Percentiles rank a stretch among this genome's conserved stretches.
Evolutionary conservation across 2,888 invertebrate species (phyloP).

Genomic region (Cosmorhoe ocellata): DNA sequence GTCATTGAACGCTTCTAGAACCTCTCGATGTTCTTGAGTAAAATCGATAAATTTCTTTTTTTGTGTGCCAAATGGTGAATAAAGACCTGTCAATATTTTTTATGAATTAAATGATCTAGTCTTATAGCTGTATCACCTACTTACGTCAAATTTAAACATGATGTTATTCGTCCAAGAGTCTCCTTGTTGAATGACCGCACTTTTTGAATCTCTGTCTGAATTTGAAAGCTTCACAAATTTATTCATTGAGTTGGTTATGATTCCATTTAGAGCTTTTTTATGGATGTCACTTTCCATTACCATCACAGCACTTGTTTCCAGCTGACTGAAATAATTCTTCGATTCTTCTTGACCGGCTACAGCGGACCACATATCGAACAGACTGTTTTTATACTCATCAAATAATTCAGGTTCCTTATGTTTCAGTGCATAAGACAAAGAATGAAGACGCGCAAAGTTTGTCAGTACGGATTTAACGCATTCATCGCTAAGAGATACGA

Average conservation of each 20-base stretch:
- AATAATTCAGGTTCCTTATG: constrained; percentile 37
- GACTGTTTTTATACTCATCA: constrained; percentile 24
- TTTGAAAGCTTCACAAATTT: constrained; percentile 26
- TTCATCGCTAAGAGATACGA: constrained; percentile 36
- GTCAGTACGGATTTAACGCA: constrained; percentile 40
- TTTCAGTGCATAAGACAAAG: constrained; percentile 42
- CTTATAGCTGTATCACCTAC: no score
- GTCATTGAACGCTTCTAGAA: no score
- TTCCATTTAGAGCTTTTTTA: constrained; percentile 23
- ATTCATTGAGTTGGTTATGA: constrained; percentile 8
- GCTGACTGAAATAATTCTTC: constrained; percentile 9
- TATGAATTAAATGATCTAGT: no score
- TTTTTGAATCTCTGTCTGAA: constrained; percentile 31
- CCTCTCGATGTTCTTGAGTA: no score
- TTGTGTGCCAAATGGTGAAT: no score
- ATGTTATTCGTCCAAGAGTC: constrained; percentile 53
- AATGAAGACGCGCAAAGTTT: constrained; percentile 35
- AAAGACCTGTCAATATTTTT: no score
- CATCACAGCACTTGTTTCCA: constrained; percentile 13
- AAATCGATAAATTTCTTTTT: no score
- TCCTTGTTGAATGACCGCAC: constrained; percentile 46
- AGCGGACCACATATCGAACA: constrained; percentile 29
- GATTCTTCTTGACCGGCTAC: constrained; percentile 3
- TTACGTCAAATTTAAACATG: constrained; percentile 44
- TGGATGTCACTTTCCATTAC: constrained; percentile 28